Percentiles rank a stretch among this genome's conserved stretches.
These are phyloP conservation scores for Maccullochella peelii DNA, from an alignment of 2,113 vertebrate genomes.

Conservation along the genomic window DNA sequence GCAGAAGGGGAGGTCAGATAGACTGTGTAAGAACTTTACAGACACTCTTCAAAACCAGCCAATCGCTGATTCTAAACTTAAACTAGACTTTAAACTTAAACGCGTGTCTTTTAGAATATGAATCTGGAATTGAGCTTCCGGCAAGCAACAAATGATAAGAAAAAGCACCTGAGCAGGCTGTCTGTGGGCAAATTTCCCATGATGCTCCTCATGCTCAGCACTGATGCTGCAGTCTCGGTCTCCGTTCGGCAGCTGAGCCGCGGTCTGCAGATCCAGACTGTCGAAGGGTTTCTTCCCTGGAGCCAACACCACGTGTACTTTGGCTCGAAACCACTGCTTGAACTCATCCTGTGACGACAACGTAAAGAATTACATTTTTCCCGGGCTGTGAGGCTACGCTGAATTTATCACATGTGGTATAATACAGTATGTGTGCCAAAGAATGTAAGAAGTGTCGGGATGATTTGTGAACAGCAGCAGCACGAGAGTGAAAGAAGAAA, in stretches of 20 bases:
- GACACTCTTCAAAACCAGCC: background rate
- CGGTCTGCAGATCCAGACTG: conserved; percentile 64
- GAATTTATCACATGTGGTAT: background rate
- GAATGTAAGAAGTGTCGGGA: background rate
- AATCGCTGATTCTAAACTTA: background rate
- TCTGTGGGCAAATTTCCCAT: conserved; percentile 66
- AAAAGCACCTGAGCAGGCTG: conserved; percentile 54
- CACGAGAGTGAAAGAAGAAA: background rate
- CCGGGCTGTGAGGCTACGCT: background rate
- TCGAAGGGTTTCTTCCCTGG: conserved; percentile 83
- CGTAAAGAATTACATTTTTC: background rate
- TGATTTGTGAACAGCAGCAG: background rate
- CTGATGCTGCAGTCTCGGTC: conserved; percentile 70
- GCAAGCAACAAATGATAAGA: background rate
- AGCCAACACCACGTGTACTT: conserved; percentile 84
- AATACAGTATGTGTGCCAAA: background rate
- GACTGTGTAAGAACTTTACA: background rate
- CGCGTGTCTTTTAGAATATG: background rate
- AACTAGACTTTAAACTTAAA: background rate
- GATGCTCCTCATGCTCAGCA: conserved; percentile 71
- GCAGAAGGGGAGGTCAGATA: conserved; percentile 1
- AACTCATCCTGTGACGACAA: conserved; percentile 90
- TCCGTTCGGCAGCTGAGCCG: conserved; percentile 81
- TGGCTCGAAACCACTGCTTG: conserved; percentile 92
- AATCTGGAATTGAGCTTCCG: background rate